These are phyloP conservation scores for Ariopsis seemanni DNA, from an alignment of 2,113 vertebrate species.

Conservation along the genomic window DNA sequence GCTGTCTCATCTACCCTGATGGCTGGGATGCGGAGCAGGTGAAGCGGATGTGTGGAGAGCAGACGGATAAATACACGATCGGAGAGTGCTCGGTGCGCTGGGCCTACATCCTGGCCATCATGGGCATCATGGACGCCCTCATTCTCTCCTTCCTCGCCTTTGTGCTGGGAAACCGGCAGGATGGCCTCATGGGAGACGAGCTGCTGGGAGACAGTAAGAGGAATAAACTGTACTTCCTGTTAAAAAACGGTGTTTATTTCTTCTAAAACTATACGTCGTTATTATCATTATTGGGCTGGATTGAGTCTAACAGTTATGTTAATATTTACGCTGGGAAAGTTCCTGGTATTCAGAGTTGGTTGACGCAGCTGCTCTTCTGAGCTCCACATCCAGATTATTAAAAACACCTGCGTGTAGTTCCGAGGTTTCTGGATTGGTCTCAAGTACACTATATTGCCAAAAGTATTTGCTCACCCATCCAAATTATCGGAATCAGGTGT, in stretches of 20 bases:
- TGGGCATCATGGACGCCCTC: constrained; percentile 94
- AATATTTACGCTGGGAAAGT: not conserved
- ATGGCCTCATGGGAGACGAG: constrained; percentile 95
- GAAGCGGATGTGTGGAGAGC: constrained; percentile 96
- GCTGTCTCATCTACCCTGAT: constrained; percentile 98
- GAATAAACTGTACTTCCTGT: constrained; percentile 36
- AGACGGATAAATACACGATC: constrained; percentile 97
- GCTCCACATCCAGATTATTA: too few species aligned
- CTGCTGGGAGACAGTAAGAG: constrained; percentile 96
- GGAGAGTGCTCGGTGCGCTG: constrained; percentile 86
- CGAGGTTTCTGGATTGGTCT: too few species aligned
- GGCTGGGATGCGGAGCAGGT: constrained; percentile 99
- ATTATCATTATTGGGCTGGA: not conserved
- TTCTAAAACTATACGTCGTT: not conserved
- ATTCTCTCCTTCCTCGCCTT: constrained; percentile 79
- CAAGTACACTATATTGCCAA: too few species aligned
- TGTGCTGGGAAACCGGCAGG: constrained; percentile 91
- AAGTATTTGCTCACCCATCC: too few species aligned
- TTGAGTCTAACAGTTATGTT: too few species aligned
- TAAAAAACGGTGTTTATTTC: not conserved
- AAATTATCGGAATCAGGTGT: too few species aligned
- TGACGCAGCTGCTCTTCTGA: not conserved
- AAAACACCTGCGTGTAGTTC: too few species aligned
- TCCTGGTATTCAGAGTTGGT: too few species aligned
- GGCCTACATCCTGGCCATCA: constrained; percentile 96